These are phyloP conservation scores for Notodonta dromedarius DNA, from an alignment of 2,888 invertebrate genomes.

Conservation along the genomic window DNA sequence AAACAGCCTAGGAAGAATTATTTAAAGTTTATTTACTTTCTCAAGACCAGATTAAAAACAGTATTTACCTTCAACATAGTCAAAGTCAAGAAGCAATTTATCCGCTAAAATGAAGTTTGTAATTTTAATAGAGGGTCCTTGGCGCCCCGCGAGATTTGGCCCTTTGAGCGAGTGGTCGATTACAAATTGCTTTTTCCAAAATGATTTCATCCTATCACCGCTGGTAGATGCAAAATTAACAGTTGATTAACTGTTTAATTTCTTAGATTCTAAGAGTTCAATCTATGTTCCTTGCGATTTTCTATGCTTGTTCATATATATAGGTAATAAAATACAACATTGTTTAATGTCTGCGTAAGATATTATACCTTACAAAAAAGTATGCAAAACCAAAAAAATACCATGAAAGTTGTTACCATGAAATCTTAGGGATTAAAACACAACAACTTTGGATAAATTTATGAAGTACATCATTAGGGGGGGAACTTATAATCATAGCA, in stretches of 20 bases:
- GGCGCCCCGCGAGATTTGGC: conserved; percentile 61
- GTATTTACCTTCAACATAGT: conserved; percentile 74
- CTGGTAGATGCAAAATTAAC: conserved; percentile 28
- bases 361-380: too few species aligned
- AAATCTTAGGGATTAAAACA: too few species aligned
- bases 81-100: conserved; percentile 80
- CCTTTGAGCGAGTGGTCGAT: conserved; percentile 72
- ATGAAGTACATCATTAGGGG: background rate
- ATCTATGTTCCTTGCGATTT: background rate
- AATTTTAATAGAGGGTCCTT: conserved; percentile 75
- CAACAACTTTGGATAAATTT: background rate
- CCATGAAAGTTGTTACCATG: too few species aligned
- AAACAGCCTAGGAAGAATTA: conserved; percentile 27
- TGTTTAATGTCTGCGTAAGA: too few species aligned
- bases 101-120: conserved; percentile 76
- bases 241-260: background rate
- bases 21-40: conserved; percentile 63
- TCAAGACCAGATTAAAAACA: conserved; percentile 65
- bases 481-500: background rate
- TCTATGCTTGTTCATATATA: background rate
- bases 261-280: background rate
- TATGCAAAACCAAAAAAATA: too few species aligned
- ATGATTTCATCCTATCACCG: conserved; percentile 50
- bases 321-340: too few species aligned
- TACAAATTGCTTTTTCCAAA: conserved; percentile 75